Base-by-base conservation (phyloP, 2,888 invertebrate genomes). In the Imbricaverruca yamaguchii region DNA sequence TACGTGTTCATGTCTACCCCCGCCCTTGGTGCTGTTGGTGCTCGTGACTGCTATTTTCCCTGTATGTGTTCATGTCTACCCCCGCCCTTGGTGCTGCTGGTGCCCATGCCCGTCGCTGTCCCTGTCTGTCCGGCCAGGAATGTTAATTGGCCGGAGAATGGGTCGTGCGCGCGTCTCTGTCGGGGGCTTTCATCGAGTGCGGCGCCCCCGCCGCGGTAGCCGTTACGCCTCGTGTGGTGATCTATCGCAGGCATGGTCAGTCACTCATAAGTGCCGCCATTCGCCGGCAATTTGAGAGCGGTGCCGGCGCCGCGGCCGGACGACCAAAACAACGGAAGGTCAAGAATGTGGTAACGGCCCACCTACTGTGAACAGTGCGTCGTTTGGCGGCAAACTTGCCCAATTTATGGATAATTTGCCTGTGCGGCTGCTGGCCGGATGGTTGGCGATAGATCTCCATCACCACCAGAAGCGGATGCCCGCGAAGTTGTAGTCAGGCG, bases 61-160 rank as follows among this genome's bases (percentile, higher is more conserved):
- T 39, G 39, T 39, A 3, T 39, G 39, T 39, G 39, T 39, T 39
- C 39, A 39, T 39, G 39, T 39, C 39, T 39, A 39, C 39, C 39
- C 4, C 39, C 39, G 39, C 39, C 39, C 39, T 39, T 39, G 39
- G 39, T 39, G 39, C 39, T 39, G 39, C 4, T 39, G 39, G 39
- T 39, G 39, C 39, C 39, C 39, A 39, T 39, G 39, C 39, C 39
- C 39, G 39, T 4, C 4, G 39, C 39, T 39, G 39, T 39, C 39
- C 39, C 39, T 39, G 39, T 39, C 39, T 39, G 39, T 39, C 39
- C 39, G 39, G 39, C 39, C 39, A 39, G 55, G 74, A 74, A 74
- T 74, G 74, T 74, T 74, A 74, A 74, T 74, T 74, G 55, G 53
- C 13, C 69, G 39, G 69, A 25, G 39, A 39, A 39, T 39, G 59